phyloP scores from a whole-genome alignment of 2,888 invertebrate species.

The Thecophora atra region DNA sequence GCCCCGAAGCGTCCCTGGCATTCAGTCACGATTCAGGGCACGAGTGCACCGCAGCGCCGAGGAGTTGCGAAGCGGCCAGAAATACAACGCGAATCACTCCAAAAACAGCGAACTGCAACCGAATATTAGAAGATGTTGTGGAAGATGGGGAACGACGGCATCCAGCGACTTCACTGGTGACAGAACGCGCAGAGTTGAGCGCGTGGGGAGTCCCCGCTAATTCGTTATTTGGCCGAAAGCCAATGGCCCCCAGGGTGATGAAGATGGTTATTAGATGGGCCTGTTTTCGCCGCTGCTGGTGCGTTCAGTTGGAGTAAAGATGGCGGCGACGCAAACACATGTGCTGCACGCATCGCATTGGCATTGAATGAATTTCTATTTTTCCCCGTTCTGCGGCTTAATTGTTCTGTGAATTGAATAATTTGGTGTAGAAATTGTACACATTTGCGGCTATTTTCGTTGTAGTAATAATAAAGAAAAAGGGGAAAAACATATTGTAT shows the following conservation, averaged over 20 bases:
- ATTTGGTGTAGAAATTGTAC: slow-evolving; percentile 20
- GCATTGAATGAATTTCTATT: slow-evolving; percentile 28
- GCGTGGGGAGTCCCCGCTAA: slow-evolving; percentile 23
- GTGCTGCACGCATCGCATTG: slow-evolving; percentile 27
- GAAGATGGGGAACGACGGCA: background rate
- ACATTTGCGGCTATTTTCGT: slow-evolving; percentile 9
- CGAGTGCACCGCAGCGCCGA: background rate
- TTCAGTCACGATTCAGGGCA: too few relatives aligned
- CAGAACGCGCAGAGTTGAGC: slow-evolving; percentile 17
- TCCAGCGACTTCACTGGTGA: slow-evolving; percentile 20
- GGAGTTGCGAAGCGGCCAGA: background rate
- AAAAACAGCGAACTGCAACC: background rate
- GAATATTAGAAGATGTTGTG: slow-evolving; percentile 3
- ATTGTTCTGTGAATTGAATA: slow-evolving; percentile 35
- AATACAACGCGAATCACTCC: background rate
- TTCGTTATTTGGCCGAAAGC: slow-evolving; percentile 29
- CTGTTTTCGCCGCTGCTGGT: slow-evolving; percentile 16
- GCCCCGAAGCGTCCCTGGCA: background rate
- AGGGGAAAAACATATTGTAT: background rate
- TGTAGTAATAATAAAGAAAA: background rate
- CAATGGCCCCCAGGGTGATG: slow-evolving; percentile 36
- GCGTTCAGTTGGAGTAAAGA: slow-evolving; percentile 29
- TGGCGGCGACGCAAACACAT: slow-evolving; percentile 26
- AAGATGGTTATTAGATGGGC: slow-evolving; percentile 33
- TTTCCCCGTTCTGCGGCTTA: slow-evolving; percentile 17